phyloP scores from a whole-genome alignment of 2,888 invertebrate genomes.

The Cecidostiba fungosa region DNA sequence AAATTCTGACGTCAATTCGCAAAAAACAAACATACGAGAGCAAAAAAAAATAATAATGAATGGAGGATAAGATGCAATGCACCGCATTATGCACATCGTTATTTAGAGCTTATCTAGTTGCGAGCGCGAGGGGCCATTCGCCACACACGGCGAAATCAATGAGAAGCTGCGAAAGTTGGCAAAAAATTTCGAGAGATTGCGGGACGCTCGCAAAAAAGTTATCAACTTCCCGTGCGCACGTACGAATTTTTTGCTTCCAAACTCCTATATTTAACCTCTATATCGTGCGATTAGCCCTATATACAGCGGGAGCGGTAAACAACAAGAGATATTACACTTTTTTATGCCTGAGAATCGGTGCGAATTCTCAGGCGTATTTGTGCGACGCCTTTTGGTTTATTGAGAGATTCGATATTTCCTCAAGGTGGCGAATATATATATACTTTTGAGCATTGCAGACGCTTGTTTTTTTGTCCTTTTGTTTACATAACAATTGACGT shows the following conservation, averaged over 20 bases:
- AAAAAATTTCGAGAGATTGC: background rate
- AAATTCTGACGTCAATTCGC: background rate
- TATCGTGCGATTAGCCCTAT: background rate
- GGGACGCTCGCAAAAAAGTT: conserved; percentile 1
- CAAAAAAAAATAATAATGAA: background rate
- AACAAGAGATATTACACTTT: background rate
- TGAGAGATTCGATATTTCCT: conserved; percentile 48
- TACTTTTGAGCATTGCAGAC: conserved; percentile 48
- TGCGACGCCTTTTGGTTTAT: conserved; percentile 40
- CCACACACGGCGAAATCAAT: conserved; percentile 47
- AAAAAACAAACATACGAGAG: background rate
- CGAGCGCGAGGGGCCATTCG: background rate
- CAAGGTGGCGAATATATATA: conserved; percentile 50
- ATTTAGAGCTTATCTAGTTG: background rate
- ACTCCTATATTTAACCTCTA: conserved; percentile 36
- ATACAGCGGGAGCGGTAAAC: background rate
- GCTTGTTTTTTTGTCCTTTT: conserved; percentile 60
- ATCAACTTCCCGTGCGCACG: background rate
- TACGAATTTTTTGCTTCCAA: background rate
- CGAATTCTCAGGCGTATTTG: background rate
- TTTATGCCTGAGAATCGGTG: background rate
- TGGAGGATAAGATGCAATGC: background rate
- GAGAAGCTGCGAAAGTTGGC: background rate
- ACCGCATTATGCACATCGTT: too few relatives aligned
- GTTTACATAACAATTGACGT: conserved; percentile 62